Evolutionary conservation across 2,888 invertebrate genomes (phyloP).

Genomic region (Synanthedon myopaeformis): DNA sequence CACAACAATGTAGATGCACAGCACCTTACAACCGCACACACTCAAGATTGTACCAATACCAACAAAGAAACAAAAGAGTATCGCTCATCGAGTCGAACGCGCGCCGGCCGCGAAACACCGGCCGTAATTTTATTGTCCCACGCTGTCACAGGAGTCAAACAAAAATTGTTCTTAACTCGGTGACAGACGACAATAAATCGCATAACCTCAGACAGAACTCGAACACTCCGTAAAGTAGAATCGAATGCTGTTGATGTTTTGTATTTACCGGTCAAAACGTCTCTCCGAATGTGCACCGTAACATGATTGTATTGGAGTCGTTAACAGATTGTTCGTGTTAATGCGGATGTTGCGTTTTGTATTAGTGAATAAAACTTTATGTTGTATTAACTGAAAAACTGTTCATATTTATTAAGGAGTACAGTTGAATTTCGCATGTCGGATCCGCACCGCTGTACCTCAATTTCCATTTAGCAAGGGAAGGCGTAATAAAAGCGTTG

Average conservation of each 20-base stretch:
- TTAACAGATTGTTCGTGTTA: constrained; percentile 41
- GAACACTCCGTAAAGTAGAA: constrained; percentile 42
- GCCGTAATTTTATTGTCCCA: constrained; percentile 58
- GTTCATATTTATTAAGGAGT: constrained; percentile 23
- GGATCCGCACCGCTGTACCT: not conserved
- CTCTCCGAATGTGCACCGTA: constrained; percentile 54
- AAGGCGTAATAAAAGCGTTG: constrained; percentile 22
- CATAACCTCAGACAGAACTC: constrained; percentile 24
- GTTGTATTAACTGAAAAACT: constrained; percentile 23
- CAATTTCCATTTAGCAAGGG: constrained; percentile 42
- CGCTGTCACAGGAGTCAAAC: constrained; percentile 27
- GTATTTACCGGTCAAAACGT: constrained; percentile 16
- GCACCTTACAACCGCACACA: not conserved
- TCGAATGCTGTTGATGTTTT: constrained; percentile 56
- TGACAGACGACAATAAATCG: constrained; percentile 37
- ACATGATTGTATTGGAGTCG: constrained; percentile 42
- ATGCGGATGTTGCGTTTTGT: constrained; percentile 45
- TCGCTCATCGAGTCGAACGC: constrained; percentile 54
- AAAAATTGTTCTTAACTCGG: constrained; percentile 46
- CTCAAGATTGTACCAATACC: not conserved
- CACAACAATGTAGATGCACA: not conserved
- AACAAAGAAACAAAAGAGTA: constrained; percentile 23
- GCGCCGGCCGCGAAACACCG: constrained; percentile 49
- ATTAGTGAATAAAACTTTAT: constrained; percentile 21
- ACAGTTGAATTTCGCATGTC: constrained; percentile 27